Conservation (phyloP, 1,140 invertebrate species). For the Palaemon carinicauda region DNA sequence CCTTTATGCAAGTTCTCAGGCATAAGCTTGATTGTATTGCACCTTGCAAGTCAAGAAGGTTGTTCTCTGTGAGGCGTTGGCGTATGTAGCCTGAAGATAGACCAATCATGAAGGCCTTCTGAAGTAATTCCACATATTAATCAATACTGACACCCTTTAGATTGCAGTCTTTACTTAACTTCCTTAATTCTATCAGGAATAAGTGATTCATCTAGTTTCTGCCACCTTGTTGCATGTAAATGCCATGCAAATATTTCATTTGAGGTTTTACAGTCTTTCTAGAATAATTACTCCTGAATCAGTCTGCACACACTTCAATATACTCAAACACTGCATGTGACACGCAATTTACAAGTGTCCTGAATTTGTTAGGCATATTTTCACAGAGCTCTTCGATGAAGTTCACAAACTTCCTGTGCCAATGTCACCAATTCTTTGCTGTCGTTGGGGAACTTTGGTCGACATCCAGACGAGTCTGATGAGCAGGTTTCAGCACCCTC, state of each 20-base stretch:
- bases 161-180: constrained; percentile 49
- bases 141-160: constrained; percentile 33
- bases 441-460: neutral
- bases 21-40: constrained; percentile 16
- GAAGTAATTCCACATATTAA: constrained; percentile 44
- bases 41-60: constrained; percentile 13
- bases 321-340: neutral
- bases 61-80: constrained; percentile 38
- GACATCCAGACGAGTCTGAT: neutral
- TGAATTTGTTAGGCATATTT: constrained; percentile 32
- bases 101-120: constrained; percentile 48
- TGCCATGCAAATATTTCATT: constrained; percentile 50
- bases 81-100: constrained; percentile 16
- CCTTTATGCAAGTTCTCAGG: neutral
- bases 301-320: too few species aligned
- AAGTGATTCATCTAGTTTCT: constrained; percentile 33
- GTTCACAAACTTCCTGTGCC: neutral
- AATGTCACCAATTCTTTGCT: constrained; percentile 8
- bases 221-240: constrained; percentile 17
- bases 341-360: constrained; percentile 42
- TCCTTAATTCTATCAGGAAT: constrained; percentile 24
- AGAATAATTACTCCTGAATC: too few species aligned
- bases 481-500: too few species aligned
- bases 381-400: neutral
- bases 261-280: constrained; percentile 20